Percentiles rank a stretch among this genome's conserved stretches.
These are phyloP conservation scores for Aulostomus chinensis DNA, from an alignment of 2,797 vertebrate species.

Conservation along the genomic window DNA sequence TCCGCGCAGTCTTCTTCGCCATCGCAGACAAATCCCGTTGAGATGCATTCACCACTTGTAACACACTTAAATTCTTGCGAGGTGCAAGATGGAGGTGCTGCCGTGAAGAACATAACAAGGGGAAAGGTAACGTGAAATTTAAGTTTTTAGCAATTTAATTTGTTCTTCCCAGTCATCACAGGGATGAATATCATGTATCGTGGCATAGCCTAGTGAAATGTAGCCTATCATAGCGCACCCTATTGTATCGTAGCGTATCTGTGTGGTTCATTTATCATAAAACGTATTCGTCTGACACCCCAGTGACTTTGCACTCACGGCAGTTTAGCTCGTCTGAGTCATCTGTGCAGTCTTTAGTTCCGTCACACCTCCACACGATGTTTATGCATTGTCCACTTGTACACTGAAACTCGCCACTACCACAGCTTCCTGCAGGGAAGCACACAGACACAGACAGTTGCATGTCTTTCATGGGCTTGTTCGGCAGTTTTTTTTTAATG, in stretches of 20 bases:
- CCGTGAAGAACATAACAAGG: constrained; percentile 9
- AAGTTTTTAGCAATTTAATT: too few relatives aligned
- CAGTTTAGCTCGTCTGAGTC: constrained; percentile 78
- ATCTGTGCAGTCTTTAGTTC: constrained; percentile 74
- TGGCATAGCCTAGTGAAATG: too few relatives aligned
- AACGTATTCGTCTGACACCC: too few relatives aligned
- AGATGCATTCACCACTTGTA: constrained; percentile 74
- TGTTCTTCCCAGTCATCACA: too few relatives aligned
- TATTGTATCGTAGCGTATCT: too few relatives aligned
- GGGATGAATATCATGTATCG: too few relatives aligned
- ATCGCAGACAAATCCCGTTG: constrained; percentile 72
- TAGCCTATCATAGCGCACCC: too few relatives aligned
- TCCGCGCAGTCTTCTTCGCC: constrained; percentile 76
- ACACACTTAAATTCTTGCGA: constrained; percentile 77
- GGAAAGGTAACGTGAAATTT: neutral
- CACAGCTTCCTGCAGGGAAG: constrained; percentile 63
- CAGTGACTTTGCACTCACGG: constrained; percentile 57
- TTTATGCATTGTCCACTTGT: constrained; percentile 72
- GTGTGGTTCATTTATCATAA: too few relatives aligned
- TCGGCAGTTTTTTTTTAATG: too few relatives aligned
- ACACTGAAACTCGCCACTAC: constrained; percentile 69
- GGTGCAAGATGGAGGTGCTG: constrained; percentile 67
- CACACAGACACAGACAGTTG: neutral
- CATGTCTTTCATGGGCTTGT: too few relatives aligned
- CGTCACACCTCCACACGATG: constrained; percentile 73